Evolutionary conservation across 2,797 vertebrate genomes (phyloP).

Genomic region (Muraenolepis orangiensis): DNA sequence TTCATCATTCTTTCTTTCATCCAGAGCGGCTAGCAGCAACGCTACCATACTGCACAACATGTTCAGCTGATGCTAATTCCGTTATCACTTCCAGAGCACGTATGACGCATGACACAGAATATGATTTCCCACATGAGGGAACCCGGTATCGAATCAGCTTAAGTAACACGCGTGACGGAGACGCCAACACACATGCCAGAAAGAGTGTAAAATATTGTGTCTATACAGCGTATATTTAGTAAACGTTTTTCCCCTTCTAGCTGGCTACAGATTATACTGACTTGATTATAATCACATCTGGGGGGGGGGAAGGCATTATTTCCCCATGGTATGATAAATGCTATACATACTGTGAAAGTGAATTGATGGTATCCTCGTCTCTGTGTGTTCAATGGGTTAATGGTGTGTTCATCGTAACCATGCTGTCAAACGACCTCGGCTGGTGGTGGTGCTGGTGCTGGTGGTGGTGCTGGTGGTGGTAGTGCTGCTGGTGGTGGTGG

Average conservation of each 20-base stretch:
- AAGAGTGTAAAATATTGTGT: not conserved
- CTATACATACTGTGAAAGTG: not conserved
- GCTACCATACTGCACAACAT: not conserved
- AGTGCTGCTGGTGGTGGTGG: no score
- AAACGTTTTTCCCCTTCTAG: not conserved
- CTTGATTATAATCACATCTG: not conserved
- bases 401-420: conserved; percentile 16
- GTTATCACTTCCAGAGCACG: not conserved
- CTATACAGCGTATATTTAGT: no score
- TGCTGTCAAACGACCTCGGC: conserved; percentile 35
- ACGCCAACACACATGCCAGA: no score
- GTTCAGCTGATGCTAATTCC: not conserved
- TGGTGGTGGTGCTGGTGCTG: no score
- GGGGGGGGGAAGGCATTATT: no score
- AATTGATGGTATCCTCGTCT: conserved; percentile 35
- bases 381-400: conserved; percentile 34
- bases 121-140: not conserved
- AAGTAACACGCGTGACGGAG: not conserved
- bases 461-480: no score
- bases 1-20: no score
- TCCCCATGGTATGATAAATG: not conserved
- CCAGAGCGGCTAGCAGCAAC: not conserved
- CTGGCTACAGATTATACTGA: not conserved
- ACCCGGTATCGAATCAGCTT: not conserved
- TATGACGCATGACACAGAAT: not conserved